These are phyloP conservation scores for Bombus sylvicola DNA, from an alignment of 1,140 invertebrate genomes.

Conservation along the genomic window DNA sequence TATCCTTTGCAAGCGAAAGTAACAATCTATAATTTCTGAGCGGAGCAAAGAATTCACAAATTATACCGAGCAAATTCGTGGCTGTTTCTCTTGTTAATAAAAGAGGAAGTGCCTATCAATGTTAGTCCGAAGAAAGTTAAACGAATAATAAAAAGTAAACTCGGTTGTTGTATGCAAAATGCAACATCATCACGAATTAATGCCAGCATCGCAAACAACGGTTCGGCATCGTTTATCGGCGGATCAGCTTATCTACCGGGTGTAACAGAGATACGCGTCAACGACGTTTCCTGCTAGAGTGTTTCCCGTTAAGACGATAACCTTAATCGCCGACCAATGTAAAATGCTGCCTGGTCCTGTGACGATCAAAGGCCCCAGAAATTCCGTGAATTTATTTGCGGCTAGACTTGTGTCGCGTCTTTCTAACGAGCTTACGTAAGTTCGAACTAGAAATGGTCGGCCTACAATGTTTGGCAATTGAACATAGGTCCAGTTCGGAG, in stretches of 20 bases:
- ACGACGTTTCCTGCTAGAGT: conserved; percentile 62
- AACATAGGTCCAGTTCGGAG: conserved; percentile 57
- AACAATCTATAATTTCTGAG: background rate
- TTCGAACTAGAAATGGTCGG: conserved; percentile 36
- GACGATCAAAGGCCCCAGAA: background rate
- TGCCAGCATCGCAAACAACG: conserved; percentile 52
- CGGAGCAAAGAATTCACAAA: background rate
- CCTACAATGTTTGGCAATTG: conserved; percentile 72
- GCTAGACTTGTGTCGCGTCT: conserved; percentile 11
- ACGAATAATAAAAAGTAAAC: background rate
- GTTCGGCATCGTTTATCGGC: conserved; percentile 66
- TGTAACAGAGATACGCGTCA: conserved; percentile 64
- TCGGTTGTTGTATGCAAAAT: conserved; percentile 17
- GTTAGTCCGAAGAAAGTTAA: background rate
- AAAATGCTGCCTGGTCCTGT: conserved; percentile 39
- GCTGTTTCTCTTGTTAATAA: background rate
- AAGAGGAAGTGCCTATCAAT: background rate
- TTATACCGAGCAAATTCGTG: background rate
- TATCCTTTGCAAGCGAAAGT: background rate
- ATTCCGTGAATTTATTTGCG: conserved; percentile 42
- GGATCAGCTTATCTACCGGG: conserved; percentile 70
- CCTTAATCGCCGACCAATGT: conserved; percentile 64
- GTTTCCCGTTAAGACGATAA: conserved; percentile 70
- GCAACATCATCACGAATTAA: conserved; percentile 56
- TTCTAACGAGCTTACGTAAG: conserved; percentile 59